Evolutionary conservation across 1,140 invertebrate genomes (phyloP).

Genomic region (Hestina assimilis): DNA sequence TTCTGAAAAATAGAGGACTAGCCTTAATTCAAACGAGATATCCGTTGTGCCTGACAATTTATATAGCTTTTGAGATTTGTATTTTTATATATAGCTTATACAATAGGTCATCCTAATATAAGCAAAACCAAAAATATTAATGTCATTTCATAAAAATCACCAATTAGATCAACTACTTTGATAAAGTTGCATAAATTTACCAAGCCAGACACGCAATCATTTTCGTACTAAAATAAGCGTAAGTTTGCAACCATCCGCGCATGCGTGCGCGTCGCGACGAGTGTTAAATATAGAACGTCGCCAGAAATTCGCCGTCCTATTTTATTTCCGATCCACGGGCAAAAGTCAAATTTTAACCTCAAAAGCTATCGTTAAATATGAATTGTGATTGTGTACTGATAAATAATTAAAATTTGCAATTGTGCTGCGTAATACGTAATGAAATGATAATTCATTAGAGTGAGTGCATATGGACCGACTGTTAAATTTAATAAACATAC

Average conservation of each 20-base stretch:
- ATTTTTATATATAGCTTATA: too few relatives aligned
- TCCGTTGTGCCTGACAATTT: too few relatives aligned
- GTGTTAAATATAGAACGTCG: constrained; percentile 71
- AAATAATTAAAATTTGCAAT: constrained; percentile 2
- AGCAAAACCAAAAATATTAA: too few relatives aligned
- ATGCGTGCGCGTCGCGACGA: constrained; percentile 55
- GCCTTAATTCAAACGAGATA: too few relatives aligned
- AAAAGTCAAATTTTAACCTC: constrained; percentile 45
- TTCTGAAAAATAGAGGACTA: too few relatives aligned
- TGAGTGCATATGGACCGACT: constrained; percentile 13
- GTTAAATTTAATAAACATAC: constrained; percentile 20
- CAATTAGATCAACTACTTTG: background rate
- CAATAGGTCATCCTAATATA: too few relatives aligned
- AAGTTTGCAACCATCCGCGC: constrained; percentile 38
- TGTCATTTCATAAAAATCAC: background rate
- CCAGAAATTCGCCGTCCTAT: constrained; percentile 62
- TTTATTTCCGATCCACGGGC: constrained; percentile 45
- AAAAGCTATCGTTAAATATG: background rate
- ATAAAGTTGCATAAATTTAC: background rate
- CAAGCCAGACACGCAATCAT: background rate
- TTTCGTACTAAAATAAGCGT: too few relatives aligned
- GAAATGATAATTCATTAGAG: constrained; percentile 23
- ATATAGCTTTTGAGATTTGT: too few relatives aligned
- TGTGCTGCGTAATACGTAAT: constrained; percentile 15
- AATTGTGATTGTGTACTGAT: background rate